phyloP scores from a whole-genome alignment of 2,888 invertebrate species.

The Electrophaes corylata region DNA sequence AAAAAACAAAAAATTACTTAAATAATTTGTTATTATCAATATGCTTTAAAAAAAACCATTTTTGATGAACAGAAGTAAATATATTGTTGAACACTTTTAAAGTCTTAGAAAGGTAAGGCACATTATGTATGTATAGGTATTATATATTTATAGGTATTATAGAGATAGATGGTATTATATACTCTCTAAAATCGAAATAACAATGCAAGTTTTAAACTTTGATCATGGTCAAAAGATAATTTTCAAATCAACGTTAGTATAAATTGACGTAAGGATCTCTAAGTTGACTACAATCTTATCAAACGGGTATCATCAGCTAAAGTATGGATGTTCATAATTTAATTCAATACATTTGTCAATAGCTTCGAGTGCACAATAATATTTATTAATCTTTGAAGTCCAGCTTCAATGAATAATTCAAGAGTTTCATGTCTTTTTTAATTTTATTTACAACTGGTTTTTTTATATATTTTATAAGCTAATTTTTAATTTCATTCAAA shows the following conservation, averaged over 20 bases:
- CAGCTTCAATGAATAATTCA: not conserved
- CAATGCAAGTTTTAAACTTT: not conserved
- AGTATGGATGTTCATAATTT: too few relatives aligned
- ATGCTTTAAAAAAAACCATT: not conserved
- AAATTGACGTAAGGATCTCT: constrained; percentile 4
- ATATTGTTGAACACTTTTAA: constrained; percentile 27
- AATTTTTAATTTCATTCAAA: too few relatives aligned
- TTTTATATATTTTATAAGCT: too few relatives aligned
- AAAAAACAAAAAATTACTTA: too few relatives aligned
- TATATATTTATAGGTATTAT: not conserved
- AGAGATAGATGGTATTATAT: constrained; percentile 47
- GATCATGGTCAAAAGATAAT: constrained; percentile 1
- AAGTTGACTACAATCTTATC: constrained; percentile 28
- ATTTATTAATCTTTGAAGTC: too few relatives aligned
- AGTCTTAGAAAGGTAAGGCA: constrained; percentile 62
- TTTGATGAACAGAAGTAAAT: not conserved
- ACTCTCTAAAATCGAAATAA: constrained; percentile 28
- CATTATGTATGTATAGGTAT: constrained; percentile 40
- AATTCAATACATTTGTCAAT: too few relatives aligned
- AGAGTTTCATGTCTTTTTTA: too few relatives aligned
- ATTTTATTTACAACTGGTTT: not conserved
- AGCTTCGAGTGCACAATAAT: too few relatives aligned
- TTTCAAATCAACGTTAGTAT: constrained; percentile 12
- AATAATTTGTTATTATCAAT: not conserved
- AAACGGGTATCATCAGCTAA: constrained; percentile 24